Percentiles rank a stretch among this genome's conserved stretches.
Evolutionary conservation across 2,888 invertebrate genomes (phyloP).

Genomic region (Pseudanteris insignis): DNA sequence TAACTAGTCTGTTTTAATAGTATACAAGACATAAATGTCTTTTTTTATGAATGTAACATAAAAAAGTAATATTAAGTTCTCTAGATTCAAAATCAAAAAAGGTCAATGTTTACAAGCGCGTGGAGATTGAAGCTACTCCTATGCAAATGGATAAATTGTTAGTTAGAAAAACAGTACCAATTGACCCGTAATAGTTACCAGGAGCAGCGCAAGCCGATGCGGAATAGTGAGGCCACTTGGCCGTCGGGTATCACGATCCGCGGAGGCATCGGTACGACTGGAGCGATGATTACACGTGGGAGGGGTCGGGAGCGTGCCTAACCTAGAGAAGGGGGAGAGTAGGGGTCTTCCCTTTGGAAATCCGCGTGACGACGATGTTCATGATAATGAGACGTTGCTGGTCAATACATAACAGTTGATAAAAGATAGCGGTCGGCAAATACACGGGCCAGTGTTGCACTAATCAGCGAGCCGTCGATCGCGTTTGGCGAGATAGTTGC

Average conservation of each 20-base stretch:
- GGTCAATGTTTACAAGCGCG: neutral
- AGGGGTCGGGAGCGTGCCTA: constrained; percentile 35
- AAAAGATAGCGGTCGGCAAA: constrained; percentile 64
- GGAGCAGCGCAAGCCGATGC: constrained; percentile 16
- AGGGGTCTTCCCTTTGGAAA: constrained; percentile 44
- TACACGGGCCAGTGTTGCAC: constrained; percentile 59
- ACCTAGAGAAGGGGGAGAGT: constrained; percentile 31
- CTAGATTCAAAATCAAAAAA: too few species aligned
- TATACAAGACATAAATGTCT: too few species aligned
- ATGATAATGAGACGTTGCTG: constrained; percentile 61
- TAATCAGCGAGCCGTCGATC: constrained; percentile 54
- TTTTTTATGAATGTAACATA: too few species aligned
- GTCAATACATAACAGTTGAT: constrained; percentile 63
- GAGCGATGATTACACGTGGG: constrained; percentile 52
- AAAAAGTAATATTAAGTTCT: too few species aligned
- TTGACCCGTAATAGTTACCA: too few species aligned
- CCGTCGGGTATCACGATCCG: constrained; percentile 47
- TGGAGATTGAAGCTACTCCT: neutral
- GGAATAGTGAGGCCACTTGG: constrained; percentile 20
- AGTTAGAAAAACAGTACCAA: too few species aligned
- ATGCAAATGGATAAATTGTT: too few species aligned
- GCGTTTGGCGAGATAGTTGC: constrained; percentile 5
- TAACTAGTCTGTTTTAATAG: too few species aligned
- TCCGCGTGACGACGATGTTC: constrained; percentile 53
- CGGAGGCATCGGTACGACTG: constrained; percentile 48